Conservation (phyloP, 1,140 invertebrate species). For the Cydia amplana region DNA sequence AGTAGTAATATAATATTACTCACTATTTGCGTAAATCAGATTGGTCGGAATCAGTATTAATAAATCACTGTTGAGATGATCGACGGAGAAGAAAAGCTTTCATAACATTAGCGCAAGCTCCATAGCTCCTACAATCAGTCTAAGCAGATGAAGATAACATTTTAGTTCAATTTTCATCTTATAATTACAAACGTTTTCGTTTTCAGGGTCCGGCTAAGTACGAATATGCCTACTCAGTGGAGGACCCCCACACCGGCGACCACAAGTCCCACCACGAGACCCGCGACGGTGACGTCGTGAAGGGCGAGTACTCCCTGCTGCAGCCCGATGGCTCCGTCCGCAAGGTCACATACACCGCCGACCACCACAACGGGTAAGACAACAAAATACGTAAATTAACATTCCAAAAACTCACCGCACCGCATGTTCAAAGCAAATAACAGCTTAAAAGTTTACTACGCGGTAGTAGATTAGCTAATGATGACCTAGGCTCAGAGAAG, state of each 20-base stretch:
- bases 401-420: background rate
- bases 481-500: background rate
- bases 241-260: slow-evolving; percentile 81
- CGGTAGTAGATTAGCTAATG: background rate
- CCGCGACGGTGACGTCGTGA: slow-evolving; percentile 79
- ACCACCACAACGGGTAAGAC: slow-evolving; percentile 66
- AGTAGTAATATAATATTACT: slow-evolving; percentile 15
- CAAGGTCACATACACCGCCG: slow-evolving; percentile 79
- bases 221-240: slow-evolving; percentile 81
- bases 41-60: slow-evolving; percentile 2
- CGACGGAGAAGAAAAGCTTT: background rate
- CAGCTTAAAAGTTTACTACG: background rate
- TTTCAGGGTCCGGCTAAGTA: slow-evolving; percentile 79
- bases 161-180: background rate
- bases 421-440: background rate
- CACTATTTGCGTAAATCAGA: slow-evolving; percentile 26
- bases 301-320: slow-evolving; percentile 81
- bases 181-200: slow-evolving; percentile 22
- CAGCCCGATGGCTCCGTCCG: slow-evolving; percentile 83
- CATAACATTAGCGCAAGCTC: background rate
- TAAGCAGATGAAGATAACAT: background rate
- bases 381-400: slow-evolving; percentile 1
- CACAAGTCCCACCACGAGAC: slow-evolving; percentile 80
- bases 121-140: background rate
- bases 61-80: slow-evolving; percentile 39